Conservation (phyloP, 2,113 vertebrate genomes). For the Paedocypris sp. region DNA sequence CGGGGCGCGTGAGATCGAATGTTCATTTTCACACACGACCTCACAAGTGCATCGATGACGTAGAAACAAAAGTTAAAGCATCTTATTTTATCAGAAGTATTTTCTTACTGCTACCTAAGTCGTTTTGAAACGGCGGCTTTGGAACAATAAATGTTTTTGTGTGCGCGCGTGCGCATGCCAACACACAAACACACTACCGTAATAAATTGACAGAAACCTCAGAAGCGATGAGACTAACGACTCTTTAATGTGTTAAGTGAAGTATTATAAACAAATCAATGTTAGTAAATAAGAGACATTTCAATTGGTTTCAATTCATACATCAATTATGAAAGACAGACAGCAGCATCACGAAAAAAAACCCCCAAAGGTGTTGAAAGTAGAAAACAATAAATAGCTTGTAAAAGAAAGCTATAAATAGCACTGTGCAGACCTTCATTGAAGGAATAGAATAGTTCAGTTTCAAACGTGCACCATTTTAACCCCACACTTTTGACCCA, state of each 20-base stretch:
- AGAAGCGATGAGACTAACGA: too few species aligned
- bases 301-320: slow-evolving; percentile 32
- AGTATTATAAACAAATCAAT: background rate
- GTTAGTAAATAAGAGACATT: too few species aligned
- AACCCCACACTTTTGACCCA: slow-evolving; percentile 24
- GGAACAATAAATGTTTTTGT: too few species aligned
- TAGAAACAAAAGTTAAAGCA: slow-evolving; percentile 9
- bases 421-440: slow-evolving; percentile 66
- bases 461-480: slow-evolving; percentile 35
- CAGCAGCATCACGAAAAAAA: slow-evolving; percentile 39
- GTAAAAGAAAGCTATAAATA: slow-evolving; percentile 63
- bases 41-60: slow-evolving; percentile 4
- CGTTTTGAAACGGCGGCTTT: too few species aligned
- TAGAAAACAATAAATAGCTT: slow-evolving; percentile 55
- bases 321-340: slow-evolving; percentile 37
- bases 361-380: slow-evolving; percentile 28
- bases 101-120: too few species aligned
- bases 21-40: slow-evolving; percentile 20
- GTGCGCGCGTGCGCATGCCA: too few species aligned
- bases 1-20: slow-evolving; percentile 10
- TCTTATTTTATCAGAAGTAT: too few species aligned
- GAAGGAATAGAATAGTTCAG: slow-evolving; percentile 56
- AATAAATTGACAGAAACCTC: too few species aligned
- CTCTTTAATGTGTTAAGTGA: background rate
- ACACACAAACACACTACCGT: too few species aligned